Base-by-base conservation (phyloP, 1,140 invertebrate genomes). In the Pseudomyrmex pallidus region DNA sequence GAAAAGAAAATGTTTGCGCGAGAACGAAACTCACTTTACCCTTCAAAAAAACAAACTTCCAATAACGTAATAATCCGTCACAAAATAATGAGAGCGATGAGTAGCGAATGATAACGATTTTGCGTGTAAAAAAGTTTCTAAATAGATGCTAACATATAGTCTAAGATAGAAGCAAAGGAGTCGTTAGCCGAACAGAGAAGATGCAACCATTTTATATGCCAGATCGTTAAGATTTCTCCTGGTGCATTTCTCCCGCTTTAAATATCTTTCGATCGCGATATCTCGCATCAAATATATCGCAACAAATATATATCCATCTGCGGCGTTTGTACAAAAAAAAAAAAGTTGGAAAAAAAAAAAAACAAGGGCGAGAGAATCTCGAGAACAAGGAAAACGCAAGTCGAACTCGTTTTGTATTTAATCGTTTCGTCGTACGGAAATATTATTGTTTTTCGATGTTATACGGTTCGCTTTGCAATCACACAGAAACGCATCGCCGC, bases 161-260 rank as follows among this genome's bases (percentile, higher is more conserved):
- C 52, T 72, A 72, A 72, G 10, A 4, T 68, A 56, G 78, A 68
- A 56, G 85, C 84, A 87, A 87, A 85, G 82, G 84, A 87, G 85
- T 87, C 85, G 85, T 87, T 87, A 86, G 64, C 25, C 25, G n/a
- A 0, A 4, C 50, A 46, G 46, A 68, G 20, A 61, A 52, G 20
- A 70, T 80, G 66, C 15, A 25, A 57, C 52, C 50, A 13, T 46
- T 74, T 9, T 63, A 13, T 52, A 50, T 13, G n/a, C 25, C 64
- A 1, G 54, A 17, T 35, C 3, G 10, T 57, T 57, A 54, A 67
- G 54, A 70, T 57, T 57, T 68, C 4, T 44, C 48, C 1, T 15
- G 1, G 1, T 15, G 64, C 66, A 59, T 50, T n/a, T 72, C 44
- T 72, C 64, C 13, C 13, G 20, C 25, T 35, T 46, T 54, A 22